Evolutionary conservation across 2,888 invertebrate species (phyloP).

Genomic region (Phorcus lineatus): DNA sequence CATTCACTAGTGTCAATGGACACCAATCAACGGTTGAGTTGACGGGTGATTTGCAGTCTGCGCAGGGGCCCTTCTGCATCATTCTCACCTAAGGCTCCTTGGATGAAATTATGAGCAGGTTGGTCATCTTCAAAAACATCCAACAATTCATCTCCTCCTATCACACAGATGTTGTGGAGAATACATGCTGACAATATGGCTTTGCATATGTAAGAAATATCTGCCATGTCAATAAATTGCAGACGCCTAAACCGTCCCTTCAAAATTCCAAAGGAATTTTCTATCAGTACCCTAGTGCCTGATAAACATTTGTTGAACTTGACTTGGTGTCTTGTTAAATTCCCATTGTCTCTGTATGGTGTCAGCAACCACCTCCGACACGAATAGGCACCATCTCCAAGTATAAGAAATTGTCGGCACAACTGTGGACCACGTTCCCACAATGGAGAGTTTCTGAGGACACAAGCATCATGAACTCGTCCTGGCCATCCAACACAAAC

Average conservation of each 20-base stretch:
- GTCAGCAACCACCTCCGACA: slow-evolving; percentile 29
- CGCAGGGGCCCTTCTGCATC: slow-evolving; percentile 7
- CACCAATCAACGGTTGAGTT: neutral
- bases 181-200: slow-evolving; percentile 36
- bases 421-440: neutral
- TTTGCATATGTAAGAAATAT: slow-evolving; percentile 25
- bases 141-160: slow-evolving; percentile 35
- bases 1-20: too few relatives aligned
- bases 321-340: slow-evolving; percentile 22
- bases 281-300: too few relatives aligned
- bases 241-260: too few relatives aligned
- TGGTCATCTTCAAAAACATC: slow-evolving; percentile 32
- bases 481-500: slow-evolving; percentile 32
- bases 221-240: slow-evolving; percentile 27
- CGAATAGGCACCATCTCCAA: slow-evolving; percentile 36
- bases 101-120: neutral
- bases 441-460: slow-evolving; percentile 30
- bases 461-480: slow-evolving; percentile 30
- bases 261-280: too few relatives aligned
- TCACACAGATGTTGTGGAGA: slow-evolving; percentile 43
- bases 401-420: slow-evolving; percentile 2
- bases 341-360: slow-evolving; percentile 34
- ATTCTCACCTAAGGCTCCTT: neutral
- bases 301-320: slow-evolving; percentile 36
- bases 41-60: neutral